phyloP scores from a whole-genome alignment of 1,140 invertebrate species.

The Hylaeus anthracinus region DNA sequence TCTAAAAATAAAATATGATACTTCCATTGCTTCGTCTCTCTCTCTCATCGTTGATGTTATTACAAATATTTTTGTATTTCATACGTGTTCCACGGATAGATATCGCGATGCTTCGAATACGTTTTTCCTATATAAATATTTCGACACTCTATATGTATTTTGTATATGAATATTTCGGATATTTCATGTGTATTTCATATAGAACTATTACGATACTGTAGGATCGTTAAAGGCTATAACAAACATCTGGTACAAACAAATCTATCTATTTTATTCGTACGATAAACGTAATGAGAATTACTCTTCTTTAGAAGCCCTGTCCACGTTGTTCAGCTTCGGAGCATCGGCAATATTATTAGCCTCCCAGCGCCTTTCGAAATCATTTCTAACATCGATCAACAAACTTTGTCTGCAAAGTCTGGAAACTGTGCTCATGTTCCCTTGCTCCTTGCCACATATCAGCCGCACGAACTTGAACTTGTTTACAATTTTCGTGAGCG shows the following conservation, averaged over 20 bases:
- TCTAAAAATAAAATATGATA: no score
- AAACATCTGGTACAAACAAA: background rate
- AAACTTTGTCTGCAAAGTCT: slow-evolving; percentile 86
- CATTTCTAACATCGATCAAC: slow-evolving; percentile 81
- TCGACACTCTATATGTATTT: no score
- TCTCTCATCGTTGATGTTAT: no score
- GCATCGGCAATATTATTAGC: background rate
- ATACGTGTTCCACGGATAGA: no score
- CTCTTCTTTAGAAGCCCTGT: background rate
- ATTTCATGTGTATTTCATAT: no score
- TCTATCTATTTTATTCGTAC: background rate
- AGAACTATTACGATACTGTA: no score
- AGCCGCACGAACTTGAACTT: slow-evolving; percentile 83
- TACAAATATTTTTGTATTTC: no score
- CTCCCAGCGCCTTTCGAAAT: slow-evolving; percentile 50
- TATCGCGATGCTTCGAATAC: no score
- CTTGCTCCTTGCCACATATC: slow-evolving; percentile 75
- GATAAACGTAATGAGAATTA: background rate
- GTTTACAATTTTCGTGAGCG: slow-evolving; percentile 82
- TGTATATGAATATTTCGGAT: no score
- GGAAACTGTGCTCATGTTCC: slow-evolving; percentile 82
- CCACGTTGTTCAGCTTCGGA: background rate
- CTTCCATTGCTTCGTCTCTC: no score
- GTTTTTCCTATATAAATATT: no score
- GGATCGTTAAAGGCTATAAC: no score